phyloP scores from a whole-genome alignment of 53 echinoderm and acorn worm species.

The Pentamera pediparva region DNA sequence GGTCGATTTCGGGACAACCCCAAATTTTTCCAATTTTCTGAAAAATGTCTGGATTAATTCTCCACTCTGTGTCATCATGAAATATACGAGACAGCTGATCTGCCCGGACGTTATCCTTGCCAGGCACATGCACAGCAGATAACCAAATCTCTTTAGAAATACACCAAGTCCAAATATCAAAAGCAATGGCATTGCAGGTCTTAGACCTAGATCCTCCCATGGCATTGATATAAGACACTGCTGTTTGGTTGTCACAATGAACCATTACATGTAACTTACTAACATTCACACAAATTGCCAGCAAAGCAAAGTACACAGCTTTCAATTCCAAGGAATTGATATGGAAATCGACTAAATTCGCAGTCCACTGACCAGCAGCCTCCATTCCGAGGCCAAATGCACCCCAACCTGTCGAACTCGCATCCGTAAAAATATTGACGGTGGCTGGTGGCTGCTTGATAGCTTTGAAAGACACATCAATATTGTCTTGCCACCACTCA shows the following conservation, averaged over 20 bases:
- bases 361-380: conserved; percentile 44
- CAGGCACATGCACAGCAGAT: background rate
- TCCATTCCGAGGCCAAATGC: background rate
- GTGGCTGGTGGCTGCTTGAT: conserved; percentile 1
- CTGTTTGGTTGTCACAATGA: conserved; percentile 34
- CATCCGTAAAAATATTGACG: conserved; percentile 25
- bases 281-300: conserved; percentile 11
- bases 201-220: conserved; percentile 37
- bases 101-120: conserved; percentile 23
- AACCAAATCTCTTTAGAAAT: conserved; percentile 31
- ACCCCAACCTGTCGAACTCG: conserved; percentile 43
- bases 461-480: background rate
- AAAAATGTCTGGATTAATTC: conserved; percentile 7
- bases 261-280: conserved; percentile 25
- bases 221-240: conserved; percentile 27
- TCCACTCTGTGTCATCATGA: conserved; percentile 28
- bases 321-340: conserved; percentile 43
- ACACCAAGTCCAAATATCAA: conserved; percentile 39
- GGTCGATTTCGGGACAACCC: conserved; percentile 41
- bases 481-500: conserved; percentile 46
- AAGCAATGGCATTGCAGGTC: conserved; percentile 16
- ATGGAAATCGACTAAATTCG: conserved; percentile 1
- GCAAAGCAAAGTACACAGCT: conserved; percentile 27
- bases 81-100: conserved; percentile 38
- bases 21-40: background rate